These are phyloP conservation scores for Embiotoca jacksoni DNA, from an alignment of 2,113 vertebrate genomes.

Conservation along the genomic window DNA sequence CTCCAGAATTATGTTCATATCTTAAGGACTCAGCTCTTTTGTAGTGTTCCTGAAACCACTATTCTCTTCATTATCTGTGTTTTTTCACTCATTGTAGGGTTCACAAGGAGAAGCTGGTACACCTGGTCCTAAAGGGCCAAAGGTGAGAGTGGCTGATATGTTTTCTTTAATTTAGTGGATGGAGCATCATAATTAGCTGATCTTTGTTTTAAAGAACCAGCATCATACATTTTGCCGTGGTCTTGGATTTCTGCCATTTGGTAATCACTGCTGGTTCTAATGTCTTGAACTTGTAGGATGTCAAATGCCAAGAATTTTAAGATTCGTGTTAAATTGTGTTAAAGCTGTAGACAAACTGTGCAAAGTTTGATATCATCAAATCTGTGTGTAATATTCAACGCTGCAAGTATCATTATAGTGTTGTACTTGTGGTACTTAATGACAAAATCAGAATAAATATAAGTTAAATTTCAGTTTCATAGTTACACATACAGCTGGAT, in stretches of 20 bases:
- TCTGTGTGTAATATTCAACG: background rate
- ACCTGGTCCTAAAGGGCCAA: constrained; percentile 94
- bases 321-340: too few relatives aligned
- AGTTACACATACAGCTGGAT: too few relatives aligned
- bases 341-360: too few relatives aligned
- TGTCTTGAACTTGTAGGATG: background rate
- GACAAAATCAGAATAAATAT: too few relatives aligned
- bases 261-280: background rate
- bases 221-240: too few relatives aligned
- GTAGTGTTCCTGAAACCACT: background rate
- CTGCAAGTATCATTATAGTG: background rate
- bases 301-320: background rate
- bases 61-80: background rate
- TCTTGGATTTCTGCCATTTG: background rate
- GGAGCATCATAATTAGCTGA: background rate
- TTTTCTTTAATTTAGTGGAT: constrained; percentile 38
- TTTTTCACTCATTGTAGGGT: constrained; percentile 84
- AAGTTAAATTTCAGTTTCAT: too few relatives aligned
- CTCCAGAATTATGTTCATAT: background rate
- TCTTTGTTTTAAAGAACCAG: background rate
- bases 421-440: background rate
- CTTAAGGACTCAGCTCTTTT: background rate
- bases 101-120: constrained; percentile 92
- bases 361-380: too few relatives aligned
- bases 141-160: constrained; percentile 86